Percentiles rank a stretch among this genome's conserved stretches.
These are phyloP conservation scores for Pandion haliaetus DNA, from an alignment of 2,113 vertebrate genomes.

Conservation along the genomic window DNA sequence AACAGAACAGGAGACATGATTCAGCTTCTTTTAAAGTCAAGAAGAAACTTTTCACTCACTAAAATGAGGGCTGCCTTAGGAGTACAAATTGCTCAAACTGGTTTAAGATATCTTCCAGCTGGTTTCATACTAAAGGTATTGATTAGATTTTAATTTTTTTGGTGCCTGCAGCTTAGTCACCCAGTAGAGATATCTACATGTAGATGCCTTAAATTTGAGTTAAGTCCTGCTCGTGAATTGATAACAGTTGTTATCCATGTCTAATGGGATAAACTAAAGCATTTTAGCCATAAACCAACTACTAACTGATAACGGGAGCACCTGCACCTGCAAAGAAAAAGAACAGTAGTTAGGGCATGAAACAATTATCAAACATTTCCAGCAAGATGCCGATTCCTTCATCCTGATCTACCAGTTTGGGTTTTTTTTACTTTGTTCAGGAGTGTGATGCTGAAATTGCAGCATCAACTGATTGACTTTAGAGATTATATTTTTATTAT, in stretches of 20 bases:
- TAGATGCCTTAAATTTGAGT: background rate
- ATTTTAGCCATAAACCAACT: background rate
- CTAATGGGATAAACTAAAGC: conserved; percentile 2
- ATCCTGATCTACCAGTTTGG: rapidly evolving
- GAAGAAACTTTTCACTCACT: background rate
- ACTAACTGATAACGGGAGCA: background rate
- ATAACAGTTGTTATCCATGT: background rate
- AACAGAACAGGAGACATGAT: background rate
- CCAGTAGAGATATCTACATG: background rate
- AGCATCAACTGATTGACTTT: background rate
- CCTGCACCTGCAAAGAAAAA: background rate
- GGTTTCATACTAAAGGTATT: background rate
- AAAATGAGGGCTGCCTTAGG: background rate
- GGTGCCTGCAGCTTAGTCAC: background rate
- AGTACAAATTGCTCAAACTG: background rate
- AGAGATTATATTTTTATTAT: background rate
- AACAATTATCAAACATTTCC: background rate
- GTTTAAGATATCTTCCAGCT: background rate
- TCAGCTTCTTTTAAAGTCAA: background rate
- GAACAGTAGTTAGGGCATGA: background rate
- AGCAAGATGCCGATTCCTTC: background rate
- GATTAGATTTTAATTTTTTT: background rate
- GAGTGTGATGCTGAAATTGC: background rate
- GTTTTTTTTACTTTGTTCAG: background rate
- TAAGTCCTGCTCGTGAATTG: background rate